Conservation (phyloP, 2,888 invertebrate genomes). For the Cistogaster globosa region DNA sequence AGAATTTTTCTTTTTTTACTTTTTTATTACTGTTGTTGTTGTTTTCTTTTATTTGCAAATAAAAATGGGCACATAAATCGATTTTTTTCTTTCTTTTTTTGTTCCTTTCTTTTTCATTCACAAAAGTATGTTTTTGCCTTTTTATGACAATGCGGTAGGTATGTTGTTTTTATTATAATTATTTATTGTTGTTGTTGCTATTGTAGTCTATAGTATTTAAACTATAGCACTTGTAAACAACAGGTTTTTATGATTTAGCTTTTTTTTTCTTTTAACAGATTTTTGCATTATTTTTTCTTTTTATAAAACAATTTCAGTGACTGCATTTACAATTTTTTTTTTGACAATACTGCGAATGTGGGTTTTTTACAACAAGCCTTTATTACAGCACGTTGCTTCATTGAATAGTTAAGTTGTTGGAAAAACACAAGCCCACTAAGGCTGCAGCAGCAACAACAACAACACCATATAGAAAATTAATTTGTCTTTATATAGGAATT, state of each 20-base stretch:
- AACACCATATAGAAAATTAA: conserved; percentile 22
- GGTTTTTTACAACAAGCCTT: conserved; percentile 21
- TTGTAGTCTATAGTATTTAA: conserved; percentile 35
- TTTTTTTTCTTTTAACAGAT: conserved; percentile 17
- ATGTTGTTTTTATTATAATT: conserved; percentile 34
- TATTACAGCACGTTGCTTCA: conserved; percentile 58
- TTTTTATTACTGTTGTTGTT: conserved; percentile 20
- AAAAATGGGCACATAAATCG: conserved; percentile 77
- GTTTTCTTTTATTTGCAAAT: conserved; percentile 9
- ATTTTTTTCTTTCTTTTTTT: conserved; percentile 77
- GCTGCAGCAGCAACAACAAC: not conserved
- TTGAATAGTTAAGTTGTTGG: conserved; percentile 64
- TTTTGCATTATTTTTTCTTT: conserved; percentile 19
- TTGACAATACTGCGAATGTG: not conserved
- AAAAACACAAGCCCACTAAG: conserved; percentile 38
- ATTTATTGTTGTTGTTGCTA: conserved; percentile 29
- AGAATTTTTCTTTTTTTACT: conserved; percentile 11
- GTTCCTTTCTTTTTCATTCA: conserved; percentile 49
- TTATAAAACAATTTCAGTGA: conserved; percentile 21
- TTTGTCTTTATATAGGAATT: conserved; percentile 17
- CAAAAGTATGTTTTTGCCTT: conserved; percentile 29
- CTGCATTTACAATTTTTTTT: conserved; percentile 29
- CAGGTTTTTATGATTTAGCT: conserved; percentile 61
- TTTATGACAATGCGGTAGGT: conserved; percentile 35
- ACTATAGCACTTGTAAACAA: conserved; percentile 51